These are phyloP conservation scores for Neoarius graeffei DNA, from an alignment of 2,113 vertebrate species.

Conservation along the genomic window DNA sequence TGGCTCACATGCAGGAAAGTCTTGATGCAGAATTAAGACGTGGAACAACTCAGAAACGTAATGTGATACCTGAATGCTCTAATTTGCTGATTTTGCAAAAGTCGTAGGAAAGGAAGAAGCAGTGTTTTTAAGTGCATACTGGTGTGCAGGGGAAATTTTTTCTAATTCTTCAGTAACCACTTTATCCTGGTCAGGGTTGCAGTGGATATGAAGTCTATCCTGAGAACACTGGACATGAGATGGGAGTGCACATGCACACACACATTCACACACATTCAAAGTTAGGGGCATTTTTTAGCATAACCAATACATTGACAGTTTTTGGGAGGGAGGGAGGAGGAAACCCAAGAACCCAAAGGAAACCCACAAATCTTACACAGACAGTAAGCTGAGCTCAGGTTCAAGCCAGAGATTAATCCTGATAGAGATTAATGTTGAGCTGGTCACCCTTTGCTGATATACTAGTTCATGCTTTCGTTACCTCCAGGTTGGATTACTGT, in stretches of 20 bases:
- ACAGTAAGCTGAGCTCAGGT: background rate
- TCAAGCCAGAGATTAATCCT: background rate
- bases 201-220: background rate
- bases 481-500: too few species aligned
- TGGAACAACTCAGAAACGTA: background rate
- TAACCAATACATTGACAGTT: background rate
- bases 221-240: background rate
- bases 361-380: background rate
- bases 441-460: background rate
- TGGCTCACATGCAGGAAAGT: conserved; percentile 9
- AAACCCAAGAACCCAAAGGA: background rate
- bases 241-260: background rate
- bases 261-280: background rate
- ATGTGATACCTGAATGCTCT: background rate
- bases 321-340: background rate
- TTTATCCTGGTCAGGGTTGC: background rate
- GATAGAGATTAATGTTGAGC: background rate
- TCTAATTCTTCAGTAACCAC: background rate
- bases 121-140: background rate
- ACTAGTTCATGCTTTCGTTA: too few species aligned
- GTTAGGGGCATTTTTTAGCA: background rate
- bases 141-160: background rate
- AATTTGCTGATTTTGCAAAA: background rate
- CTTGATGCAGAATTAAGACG: background rate
- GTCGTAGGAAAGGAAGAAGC: background rate